Evolutionary conservation across 2,113 vertebrate species (phyloP), one percentile per base, ranked within the genome.

Genomic region (Cyanoramphus novaezelandiae): DNA sequence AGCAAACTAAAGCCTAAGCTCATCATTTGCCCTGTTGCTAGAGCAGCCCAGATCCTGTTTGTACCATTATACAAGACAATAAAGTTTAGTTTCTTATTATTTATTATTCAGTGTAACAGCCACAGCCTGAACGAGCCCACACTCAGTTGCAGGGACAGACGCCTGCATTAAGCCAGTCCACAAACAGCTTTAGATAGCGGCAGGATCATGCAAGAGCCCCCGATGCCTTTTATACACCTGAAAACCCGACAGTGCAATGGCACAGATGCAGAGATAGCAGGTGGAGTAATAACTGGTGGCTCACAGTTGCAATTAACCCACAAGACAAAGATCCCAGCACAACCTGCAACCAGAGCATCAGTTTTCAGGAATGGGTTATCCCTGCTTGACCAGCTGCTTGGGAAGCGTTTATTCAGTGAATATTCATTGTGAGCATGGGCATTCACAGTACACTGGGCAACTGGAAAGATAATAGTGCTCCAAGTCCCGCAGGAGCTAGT

Each of bases 191-290:
- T 21, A 0, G 0, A 17, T 0, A 55, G 29, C 1, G 1, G 33
- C 5, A n/a, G 49, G 18, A 29, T n/a, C 29, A 65, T 7, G 27
- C 15, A 33, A 49, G 52, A 82, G 13, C 44, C 35, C 11, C 15
- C 23, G 46, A 15, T 20, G 31, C 12, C 13, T 72, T 74, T 76
- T 6, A 35, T 25, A 21, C 25, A 60, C 37, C 21, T 41, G 71
- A 52, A 60, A 81, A 67, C 41, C 57, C 0, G 0, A 19, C 1
- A 0, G 50, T 10, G 19, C 50, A 31, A 63, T 1, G 6, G 59
- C 46, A 57, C 39, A 55, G 46, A 60, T 35, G 20, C n/a, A 76
- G 52, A 57, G 46, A 31, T 3, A 52, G 43, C 33, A 53, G 46
- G 25, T 16, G 7, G 46, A 85, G 12, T 29, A 53, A 27, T 25